Base-by-base conservation (phyloP, 2,797 vertebrate species). In the Enteromius unitaeniatus region DNA sequence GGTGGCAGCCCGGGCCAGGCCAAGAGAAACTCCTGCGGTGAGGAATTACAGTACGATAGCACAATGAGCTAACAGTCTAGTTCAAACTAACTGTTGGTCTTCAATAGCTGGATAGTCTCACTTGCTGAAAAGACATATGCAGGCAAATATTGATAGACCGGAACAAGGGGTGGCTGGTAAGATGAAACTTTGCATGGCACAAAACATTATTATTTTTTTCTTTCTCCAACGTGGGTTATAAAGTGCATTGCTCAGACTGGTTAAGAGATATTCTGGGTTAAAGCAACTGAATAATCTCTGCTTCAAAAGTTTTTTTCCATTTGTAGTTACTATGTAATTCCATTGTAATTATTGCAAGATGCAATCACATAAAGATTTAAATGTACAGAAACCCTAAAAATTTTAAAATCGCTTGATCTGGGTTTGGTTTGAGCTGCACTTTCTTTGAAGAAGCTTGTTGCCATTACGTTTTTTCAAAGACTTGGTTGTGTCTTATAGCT, bases 61-160 rank as follows among this genome's bases (percentile, higher is more conserved):
- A 89, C 86, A 89, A 87, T 86, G 77, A 86, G 84, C 86, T 89
- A 87, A 89, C 86, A 87, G 88, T 87, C 82, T 86, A 51, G 64
- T 83, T 72, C 65, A 81, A 68, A 82, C 79, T 37, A 68, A 81
- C 75, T 45, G 76, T 47, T 85, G 82, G 79, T 69, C 65, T 87
- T 87, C 19, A 84, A 74, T 78, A 80, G 82, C 80, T 81, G 83
- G 82, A 85, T 81, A 78, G 65, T 34, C 65, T 53, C 79, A 82
- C 80, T 85, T 65, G 21, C 60, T 81, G 64, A 84, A 81, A 85
- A 87, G 23, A 45, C 65, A 79, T 40, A 82, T 70, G 55, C 84
- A 73, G 69, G 65, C 82, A 85, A 89, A 87, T 86, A 87, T 87
- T 89, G 80, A 80, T 81, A 15, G 65, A 87, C 76, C 2, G 58